A percentile compares a stretch with the other conserved stretches of the same genome.
phyloP scores from a whole-genome alignment of 2,797 vertebrate genomes.

The Pangasius mekongensis region DNA sequence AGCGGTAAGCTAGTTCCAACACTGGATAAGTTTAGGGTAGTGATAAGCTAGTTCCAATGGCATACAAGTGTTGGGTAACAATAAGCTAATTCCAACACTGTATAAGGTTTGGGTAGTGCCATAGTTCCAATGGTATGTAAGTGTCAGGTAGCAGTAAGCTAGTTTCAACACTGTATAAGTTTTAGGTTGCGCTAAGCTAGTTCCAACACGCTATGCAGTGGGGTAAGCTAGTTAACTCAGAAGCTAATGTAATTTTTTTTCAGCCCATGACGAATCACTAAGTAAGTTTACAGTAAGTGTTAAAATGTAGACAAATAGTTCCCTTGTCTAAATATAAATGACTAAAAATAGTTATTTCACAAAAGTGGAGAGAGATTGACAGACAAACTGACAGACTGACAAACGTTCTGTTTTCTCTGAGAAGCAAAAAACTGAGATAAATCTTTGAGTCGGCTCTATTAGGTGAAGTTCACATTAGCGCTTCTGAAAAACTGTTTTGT shows the following conservation, averaged over 20 bases:
- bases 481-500: neutral
- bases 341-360: too few relatives aligned
- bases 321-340: neutral
- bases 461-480: neutral
- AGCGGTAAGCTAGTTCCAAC: neutral
- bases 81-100: neutral
- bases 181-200: neutral
- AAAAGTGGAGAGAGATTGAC: too few relatives aligned
- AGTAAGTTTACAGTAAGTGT: neutral
- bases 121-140: neutral
- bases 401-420: too few relatives aligned
- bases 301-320: neutral
- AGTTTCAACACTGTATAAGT: neutral
- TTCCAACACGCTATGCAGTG: neutral
- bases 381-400: too few relatives aligned
- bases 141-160: neutral
- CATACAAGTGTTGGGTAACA: neutral
- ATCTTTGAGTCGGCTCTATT: neutral
- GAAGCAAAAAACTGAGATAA: neutral
- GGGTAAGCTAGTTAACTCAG: neutral
- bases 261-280: neutral
- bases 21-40: neutral
- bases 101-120: neutral
- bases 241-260: neutral
- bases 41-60: neutral